Evolutionary conservation across 1,140 invertebrate genomes (phyloP).

Genomic region (Habropoda laboriosa): DNA sequence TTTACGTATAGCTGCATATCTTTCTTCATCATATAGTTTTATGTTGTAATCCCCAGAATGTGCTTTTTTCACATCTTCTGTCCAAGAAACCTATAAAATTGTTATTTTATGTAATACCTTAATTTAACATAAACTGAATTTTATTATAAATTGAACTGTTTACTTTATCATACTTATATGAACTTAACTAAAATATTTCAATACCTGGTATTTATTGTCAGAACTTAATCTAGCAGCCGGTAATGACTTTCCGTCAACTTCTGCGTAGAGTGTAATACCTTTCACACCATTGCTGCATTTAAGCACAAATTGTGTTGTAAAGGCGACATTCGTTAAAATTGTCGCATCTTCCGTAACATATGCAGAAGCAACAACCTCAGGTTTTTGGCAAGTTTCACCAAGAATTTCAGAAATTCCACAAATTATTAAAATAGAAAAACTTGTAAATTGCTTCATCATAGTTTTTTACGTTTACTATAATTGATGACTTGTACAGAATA

Average conservation of each 20-base stretch:
- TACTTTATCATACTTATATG: background rate
- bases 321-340: constrained; percentile 91
- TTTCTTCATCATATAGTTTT: constrained; percentile 95
- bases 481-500: background rate
- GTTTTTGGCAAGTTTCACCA: constrained; percentile 83
- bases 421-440: constrained; percentile 18
- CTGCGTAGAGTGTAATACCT: constrained; percentile 90
- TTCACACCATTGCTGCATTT: constrained; percentile 86
- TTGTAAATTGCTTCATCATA: constrained; percentile 4
- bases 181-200: background rate
- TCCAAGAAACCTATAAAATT: constrained; percentile 91
- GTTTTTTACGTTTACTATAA: background rate
- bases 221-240: constrained; percentile 89
- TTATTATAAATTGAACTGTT: background rate
- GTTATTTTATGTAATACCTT: background rate
- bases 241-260: constrained; percentile 90
- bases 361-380: constrained; percentile 84
- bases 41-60: constrained; percentile 90
- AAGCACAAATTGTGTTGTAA: constrained; percentile 88
- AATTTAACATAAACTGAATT: background rate
- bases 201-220: constrained; percentile 90
- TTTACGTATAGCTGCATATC: constrained; percentile 91
- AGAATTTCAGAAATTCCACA: constrained; percentile 30
- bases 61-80: constrained; percentile 91
- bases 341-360: constrained; percentile 96